A percentile compares a stretch with the other conserved stretches of the same genome.
Evolutionary conservation across 2,797 vertebrate genomes (phyloP).

Genomic region (Lepus oiostolus): DNA sequence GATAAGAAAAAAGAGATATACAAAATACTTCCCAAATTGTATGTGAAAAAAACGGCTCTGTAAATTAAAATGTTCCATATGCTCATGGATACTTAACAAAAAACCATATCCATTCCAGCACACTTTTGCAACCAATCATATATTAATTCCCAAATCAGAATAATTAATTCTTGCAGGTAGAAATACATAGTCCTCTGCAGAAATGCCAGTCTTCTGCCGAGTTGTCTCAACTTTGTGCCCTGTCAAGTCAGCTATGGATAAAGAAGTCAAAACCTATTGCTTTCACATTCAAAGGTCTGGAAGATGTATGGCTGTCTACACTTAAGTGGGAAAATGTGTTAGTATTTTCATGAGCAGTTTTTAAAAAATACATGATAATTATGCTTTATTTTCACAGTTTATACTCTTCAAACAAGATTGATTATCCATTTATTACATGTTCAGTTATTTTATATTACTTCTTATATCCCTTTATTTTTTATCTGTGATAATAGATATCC

Average conservation of each 20-base stretch:
- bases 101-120: not conserved
- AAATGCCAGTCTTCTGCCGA: not conserved
- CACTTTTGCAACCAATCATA: not conserved
- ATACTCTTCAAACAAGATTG: slow-evolving; percentile 33
- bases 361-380: not conserved
- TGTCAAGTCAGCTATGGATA: not conserved
- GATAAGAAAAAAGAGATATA: not conserved
- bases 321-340: not conserved
- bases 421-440: slow-evolving; percentile 1
- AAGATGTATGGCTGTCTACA: not conserved
- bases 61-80: slow-evolving; percentile 19
- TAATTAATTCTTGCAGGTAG: slow-evolving; percentile 5
- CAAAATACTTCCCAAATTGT: slow-evolving; percentile 30
- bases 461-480: slow-evolving; percentile 20
- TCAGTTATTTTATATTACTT: slow-evolving; percentile 51
- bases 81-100: not conserved
- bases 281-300: slow-evolving; percentile 13
- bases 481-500: slow-evolving; percentile 21
- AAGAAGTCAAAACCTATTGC: slow-evolving; percentile 14
- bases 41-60: slow-evolving; percentile 21
- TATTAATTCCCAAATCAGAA: slow-evolving; percentile 5
- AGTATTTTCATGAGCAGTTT: not conserved
- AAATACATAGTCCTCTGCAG: not conserved
- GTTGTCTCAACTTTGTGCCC: not conserved
- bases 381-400: slow-evolving; percentile 39